Evolutionary conservation across 2,113 vertebrate genomes (phyloP).

Genomic region (Morone saxatilis): DNA sequence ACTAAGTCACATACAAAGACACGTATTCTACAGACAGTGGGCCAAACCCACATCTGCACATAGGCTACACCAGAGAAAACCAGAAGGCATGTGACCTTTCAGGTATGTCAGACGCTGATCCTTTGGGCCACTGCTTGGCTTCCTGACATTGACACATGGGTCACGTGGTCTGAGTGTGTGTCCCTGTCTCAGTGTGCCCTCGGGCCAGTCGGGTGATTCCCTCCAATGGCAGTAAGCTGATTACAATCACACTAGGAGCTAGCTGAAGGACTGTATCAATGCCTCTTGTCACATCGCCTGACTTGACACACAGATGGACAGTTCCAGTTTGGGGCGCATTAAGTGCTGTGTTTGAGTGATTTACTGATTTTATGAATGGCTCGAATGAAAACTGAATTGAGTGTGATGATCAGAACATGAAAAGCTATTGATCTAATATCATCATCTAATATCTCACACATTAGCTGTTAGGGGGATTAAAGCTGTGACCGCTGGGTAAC

Average conservation of each 20-base stretch:
- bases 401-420: neutral
- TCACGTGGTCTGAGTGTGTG: constrained; percentile 36
- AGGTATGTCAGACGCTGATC: constrained; percentile 38
- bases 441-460: neutral
- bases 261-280: constrained; percentile 45
- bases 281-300: constrained; percentile 38
- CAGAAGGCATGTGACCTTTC: constrained; percentile 18
- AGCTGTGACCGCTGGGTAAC: neutral
- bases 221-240: constrained; percentile 63
- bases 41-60: constrained; percentile 4
- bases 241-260: constrained; percentile 52
- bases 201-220: constrained; percentile 8
- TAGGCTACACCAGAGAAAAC: neutral
- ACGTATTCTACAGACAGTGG: neutral
- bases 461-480: neutral
- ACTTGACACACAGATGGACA: constrained; percentile 35
- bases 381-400: neutral
- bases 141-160: constrained; percentile 52
- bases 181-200: constrained; percentile 47
- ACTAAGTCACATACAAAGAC: neutral
- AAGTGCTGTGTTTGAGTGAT: constrained; percentile 22
- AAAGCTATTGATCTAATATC: neutral
- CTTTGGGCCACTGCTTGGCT: constrained; percentile 34
- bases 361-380: constrained; percentile 25
- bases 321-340: constrained; percentile 2